phyloP scores from a whole-genome alignment of 2,797 vertebrate species.

The Heliangelus exortis region DNA sequence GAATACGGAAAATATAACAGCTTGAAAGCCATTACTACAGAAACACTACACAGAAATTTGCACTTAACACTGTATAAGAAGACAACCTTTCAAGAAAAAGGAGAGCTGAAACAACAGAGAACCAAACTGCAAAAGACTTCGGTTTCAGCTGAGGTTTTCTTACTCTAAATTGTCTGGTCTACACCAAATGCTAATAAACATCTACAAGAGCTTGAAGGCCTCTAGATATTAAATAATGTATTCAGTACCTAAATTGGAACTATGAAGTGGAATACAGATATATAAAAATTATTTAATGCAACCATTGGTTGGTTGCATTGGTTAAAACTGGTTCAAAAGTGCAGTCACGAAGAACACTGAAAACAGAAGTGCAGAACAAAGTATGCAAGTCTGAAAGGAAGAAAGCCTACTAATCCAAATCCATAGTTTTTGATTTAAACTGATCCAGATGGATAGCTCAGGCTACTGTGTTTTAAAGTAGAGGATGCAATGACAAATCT shows the following conservation, averaged over 20 bases:
- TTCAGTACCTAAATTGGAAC: background rate
- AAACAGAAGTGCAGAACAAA: background rate
- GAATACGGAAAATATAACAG: background rate
- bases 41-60: background rate
- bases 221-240: background rate
- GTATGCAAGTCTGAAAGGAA: background rate
- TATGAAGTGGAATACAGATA: background rate
- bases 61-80: background rate
- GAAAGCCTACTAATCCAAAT: background rate
- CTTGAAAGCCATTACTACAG: background rate
- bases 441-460: background rate
- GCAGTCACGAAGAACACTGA: background rate
- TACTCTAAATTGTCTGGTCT: background rate
- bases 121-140: background rate
- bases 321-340: background rate
- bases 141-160: background rate
- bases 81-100: background rate
- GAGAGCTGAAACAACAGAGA: background rate
- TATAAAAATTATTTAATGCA: background rate
- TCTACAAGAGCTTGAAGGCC: background rate
- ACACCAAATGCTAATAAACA: background rate
- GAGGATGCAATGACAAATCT: background rate
- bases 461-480: background rate
- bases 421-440: background rate
- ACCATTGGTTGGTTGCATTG: too few relatives aligned